Conservation (phyloP, 2,888 invertebrate species). For the Drosophila anceps region DNA sequence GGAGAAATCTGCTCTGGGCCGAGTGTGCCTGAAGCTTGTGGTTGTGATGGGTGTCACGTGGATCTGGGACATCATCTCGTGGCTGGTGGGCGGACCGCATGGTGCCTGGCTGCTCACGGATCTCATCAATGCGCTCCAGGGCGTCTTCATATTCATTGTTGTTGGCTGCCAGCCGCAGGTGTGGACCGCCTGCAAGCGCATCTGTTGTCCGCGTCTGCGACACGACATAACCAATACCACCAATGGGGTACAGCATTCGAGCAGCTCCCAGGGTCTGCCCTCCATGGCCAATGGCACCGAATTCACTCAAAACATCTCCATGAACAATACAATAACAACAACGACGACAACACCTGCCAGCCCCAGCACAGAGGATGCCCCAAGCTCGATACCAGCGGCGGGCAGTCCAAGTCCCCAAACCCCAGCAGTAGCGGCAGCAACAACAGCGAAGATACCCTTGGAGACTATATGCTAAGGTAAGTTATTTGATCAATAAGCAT, state of each 20-base stretch:
- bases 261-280: conserved; percentile 92
- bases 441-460: conserved; percentile 86
- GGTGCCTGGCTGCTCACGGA: conserved; percentile 94
- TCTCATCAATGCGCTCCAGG: conserved; percentile 93
- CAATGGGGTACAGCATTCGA: conserved; percentile 89
- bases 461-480: conserved; percentile 88
- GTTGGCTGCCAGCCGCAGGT: conserved; percentile 95
- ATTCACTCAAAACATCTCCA: conserved; percentile 80
- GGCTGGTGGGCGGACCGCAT: conserved; percentile 92
- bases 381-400: neutral
- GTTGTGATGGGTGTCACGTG: conserved; percentile 93
- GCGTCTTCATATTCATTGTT: conserved; percentile 94
- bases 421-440: neutral
- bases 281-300: conserved; percentile 87
- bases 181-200: conserved; percentile 89
- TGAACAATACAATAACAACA: conserved; percentile 62
- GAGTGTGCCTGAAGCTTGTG: conserved; percentile 94
- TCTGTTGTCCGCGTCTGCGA: conserved; percentile 88
- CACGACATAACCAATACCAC: conserved; percentile 87
- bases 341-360: conserved; percentile 31
- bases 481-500: conserved; percentile 28
- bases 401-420: conserved; percentile 6
- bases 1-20: conserved; percentile 92
- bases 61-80: conserved; percentile 93
- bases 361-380: conserved; percentile 14